Evolutionary conservation across 2,113 vertebrate species (phyloP).

Genomic region (Ardeotis arabs): DNA sequence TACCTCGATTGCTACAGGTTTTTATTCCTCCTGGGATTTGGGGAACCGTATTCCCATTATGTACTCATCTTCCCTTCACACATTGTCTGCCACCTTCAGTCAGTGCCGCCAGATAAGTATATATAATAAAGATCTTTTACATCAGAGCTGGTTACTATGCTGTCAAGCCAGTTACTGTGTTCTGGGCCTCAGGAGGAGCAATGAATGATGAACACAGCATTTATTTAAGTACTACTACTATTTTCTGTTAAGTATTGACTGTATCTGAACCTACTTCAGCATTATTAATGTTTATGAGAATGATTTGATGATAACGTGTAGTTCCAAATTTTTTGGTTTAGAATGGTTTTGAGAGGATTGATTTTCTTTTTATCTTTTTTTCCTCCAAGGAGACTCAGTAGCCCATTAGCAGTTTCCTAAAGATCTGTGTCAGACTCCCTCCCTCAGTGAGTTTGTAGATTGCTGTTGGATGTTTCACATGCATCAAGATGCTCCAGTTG

Average conservation of each 20-base stretch:
- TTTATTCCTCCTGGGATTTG: slow-evolving; percentile 16
- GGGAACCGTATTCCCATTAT: neutral
- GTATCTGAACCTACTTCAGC: neutral
- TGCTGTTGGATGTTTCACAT: neutral
- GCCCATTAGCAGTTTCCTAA: neutral
- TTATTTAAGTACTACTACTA: neutral
- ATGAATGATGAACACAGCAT: neutral
- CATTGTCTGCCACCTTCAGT: slow-evolving; percentile 16
- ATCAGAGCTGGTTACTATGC: neutral
- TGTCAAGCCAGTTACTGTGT: neutral
- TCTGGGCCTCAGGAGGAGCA: neutral
- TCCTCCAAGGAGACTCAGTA: neutral
- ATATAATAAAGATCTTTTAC: slow-evolving; percentile 21
- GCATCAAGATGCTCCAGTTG: neutral
- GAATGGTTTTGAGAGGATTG: neutral
- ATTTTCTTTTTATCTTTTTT: neutral
- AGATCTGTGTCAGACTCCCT: neutral
- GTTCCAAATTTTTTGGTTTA: neutral
- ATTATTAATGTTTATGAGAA: neutral
- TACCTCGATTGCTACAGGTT: slow-evolving; percentile 15
- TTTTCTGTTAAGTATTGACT: neutral
- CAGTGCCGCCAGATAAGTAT: neutral
- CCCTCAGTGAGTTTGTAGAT: neutral
- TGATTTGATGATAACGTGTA: neutral
- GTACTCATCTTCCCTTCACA: neutral